Conservation (phyloP, 2,888 invertebrate genomes). For the Apodemia zela region DNA sequence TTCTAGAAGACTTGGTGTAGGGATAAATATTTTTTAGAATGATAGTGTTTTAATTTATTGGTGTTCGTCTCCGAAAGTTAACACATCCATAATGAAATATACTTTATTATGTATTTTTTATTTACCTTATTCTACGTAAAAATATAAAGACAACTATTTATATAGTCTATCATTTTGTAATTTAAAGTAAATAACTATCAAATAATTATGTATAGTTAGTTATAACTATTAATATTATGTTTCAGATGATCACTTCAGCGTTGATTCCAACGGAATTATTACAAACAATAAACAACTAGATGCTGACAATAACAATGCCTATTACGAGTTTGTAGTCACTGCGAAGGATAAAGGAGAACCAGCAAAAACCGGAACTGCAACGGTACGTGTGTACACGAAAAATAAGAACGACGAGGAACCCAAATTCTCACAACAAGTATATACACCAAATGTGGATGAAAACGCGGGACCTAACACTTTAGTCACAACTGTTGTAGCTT, state of each 20-base stretch:
- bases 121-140: no score
- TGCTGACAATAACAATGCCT: conserved; percentile 97
- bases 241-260: conserved; percentile 95
- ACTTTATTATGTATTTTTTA: no score
- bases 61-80: no score
- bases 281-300: conserved; percentile 95
- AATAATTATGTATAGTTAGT: neutral
- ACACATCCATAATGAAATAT: no score
- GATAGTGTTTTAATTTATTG: no score
- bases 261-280: conserved; percentile 95
- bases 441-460: conserved; percentile 97
- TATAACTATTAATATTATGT: conserved; percentile 28
- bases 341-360: conserved; percentile 98
- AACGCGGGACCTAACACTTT: conserved; percentile 97
- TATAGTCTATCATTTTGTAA: no score
- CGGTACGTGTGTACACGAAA: conserved; percentile 97
- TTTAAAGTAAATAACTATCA: neutral
- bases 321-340: conserved; percentile 96
- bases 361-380: conserved; percentile 94
- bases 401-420: conserved; percentile 99
- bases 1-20: no score
- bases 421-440: conserved; percentile 97
- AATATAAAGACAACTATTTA: no score
- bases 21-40: no score
- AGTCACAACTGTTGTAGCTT: conserved; percentile 97